These are phyloP conservation scores for Sinopyrophorus schimmeli DNA, from an alignment of 2,888 invertebrate genomes.

Conservation along the genomic window DNA sequence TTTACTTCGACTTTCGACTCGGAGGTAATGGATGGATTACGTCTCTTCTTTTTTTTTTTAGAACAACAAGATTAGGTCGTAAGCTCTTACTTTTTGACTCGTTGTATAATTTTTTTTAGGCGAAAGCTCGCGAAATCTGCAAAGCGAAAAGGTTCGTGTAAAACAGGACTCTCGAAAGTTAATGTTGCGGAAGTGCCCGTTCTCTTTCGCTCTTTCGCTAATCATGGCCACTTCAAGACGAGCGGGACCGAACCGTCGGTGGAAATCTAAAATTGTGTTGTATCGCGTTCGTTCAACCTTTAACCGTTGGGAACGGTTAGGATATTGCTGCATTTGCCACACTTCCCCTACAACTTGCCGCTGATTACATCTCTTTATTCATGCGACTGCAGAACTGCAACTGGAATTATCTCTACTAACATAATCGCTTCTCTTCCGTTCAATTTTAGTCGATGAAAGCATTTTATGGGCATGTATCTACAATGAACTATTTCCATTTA, in stretches of 20 bases:
- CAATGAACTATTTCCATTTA: too few species aligned
- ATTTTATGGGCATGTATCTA: too few species aligned
- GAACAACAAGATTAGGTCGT: neutral
- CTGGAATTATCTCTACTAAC: constrained; percentile 13
- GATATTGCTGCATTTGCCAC: constrained; percentile 20
- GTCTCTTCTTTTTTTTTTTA: neutral
- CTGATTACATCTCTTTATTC: constrained; percentile 13
- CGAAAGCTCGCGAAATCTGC: neutral
- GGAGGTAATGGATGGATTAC: neutral
- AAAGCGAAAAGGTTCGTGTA: constrained; percentile 8
- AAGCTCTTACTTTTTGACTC: neutral
- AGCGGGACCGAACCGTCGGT: constrained; percentile 12
- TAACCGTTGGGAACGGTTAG: constrained; percentile 15
- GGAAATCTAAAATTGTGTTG: constrained; percentile 28
- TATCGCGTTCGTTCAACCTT: constrained; percentile 28
- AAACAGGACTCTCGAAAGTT: constrained; percentile 8
- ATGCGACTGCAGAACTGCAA: constrained; percentile 5
- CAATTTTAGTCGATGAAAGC: too few species aligned
- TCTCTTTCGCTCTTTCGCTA: constrained; percentile 15
- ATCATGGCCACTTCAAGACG: constrained; percentile 14
- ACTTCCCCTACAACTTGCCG: constrained; percentile 7
- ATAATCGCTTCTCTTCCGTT: too few species aligned
- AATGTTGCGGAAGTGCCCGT: constrained; percentile 19
- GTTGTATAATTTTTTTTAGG: neutral
- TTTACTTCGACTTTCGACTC: neutral